phyloP scores from a whole-genome alignment of 1,140 invertebrate genomes.

The Solen grandis region DNA sequence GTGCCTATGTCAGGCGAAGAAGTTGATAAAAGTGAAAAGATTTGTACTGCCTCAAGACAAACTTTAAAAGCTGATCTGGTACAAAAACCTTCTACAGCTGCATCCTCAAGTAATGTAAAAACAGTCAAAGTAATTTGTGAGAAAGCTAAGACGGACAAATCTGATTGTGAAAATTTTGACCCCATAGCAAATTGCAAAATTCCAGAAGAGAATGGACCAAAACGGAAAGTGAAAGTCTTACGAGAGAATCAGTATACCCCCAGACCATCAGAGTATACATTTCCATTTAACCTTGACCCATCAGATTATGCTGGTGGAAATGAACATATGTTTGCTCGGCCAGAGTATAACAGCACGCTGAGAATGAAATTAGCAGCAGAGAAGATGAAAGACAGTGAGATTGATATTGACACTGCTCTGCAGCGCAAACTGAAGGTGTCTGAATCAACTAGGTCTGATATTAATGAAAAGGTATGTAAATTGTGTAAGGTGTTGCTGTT shows the following conservation, averaged over 20 bases:
- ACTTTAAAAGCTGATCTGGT: too few species aligned
- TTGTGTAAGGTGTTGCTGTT: too few species aligned
- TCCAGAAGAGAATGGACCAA: conserved; percentile 18
- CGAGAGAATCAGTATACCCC: conserved; percentile 65
- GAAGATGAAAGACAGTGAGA: conserved; percentile 55
- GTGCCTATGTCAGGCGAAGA: not conserved
- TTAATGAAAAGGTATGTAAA: conserved; percentile 73
- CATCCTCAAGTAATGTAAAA: too few species aligned
- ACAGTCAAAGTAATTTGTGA: too few species aligned
- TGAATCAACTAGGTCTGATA: conserved; percentile 66
- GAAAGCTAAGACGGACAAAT: not conserved
- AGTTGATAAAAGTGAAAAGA: too few species aligned
- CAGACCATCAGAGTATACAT: conserved; percentile 64
- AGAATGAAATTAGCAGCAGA: conserved; percentile 69
- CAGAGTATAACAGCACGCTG: conserved; percentile 75
- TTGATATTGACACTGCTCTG: conserved; percentile 67
- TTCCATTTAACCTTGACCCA: conserved; percentile 60
- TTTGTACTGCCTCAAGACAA: too few species aligned
- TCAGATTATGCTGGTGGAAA: conserved; percentile 19
- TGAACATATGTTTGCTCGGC: conserved; percentile 73
- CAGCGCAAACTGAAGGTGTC: conserved; percentile 65
- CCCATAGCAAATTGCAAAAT: conserved; percentile 29
- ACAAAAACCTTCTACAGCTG: too few species aligned
- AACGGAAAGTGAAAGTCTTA: conserved; percentile 62
- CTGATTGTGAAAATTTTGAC: not conserved